Base-by-base conservation (phyloP, 37 sponge, comb jelly and placozoan species). In the Aplysina aerophoba region DNA sequence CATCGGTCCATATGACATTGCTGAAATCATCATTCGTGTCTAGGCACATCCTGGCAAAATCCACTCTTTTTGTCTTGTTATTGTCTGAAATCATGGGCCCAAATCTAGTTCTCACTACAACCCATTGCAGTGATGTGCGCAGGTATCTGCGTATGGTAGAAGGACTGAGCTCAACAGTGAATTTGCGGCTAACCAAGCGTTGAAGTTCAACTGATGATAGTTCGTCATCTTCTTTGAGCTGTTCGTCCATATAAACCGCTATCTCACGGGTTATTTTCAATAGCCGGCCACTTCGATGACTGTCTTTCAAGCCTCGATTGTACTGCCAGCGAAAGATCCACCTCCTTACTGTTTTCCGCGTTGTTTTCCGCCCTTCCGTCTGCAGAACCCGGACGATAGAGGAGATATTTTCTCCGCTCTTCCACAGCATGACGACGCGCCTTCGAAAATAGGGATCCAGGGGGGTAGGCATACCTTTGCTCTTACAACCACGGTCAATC, bases 1-100 rank as follows among this genome's bases (percentile, higher is more conserved):
- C 73, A 15, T 71, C 73, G 3, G 73, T 71, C 73, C 73, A 71
- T 3, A 71, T 71, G 36, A 71, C 73, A 12, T 71, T 33, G 4
- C 16, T 12, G 16, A 71, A 71, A 28, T 2, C 11, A 15, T 71
- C 73, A 2, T 33, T 27, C 3, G 36, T 35, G 20, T 27, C 20
- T 12, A 71, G 31, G 4, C 31, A 35, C 37, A 30, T 33, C 16
- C 5, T 2, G 6, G 73, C 73, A 71, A 71, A 71, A 28, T 25
- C 35, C 3, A 2, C 4, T 71, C 73, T 71, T 28, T 33, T 71
- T 2, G 21, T 12, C 28, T 71, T 71, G 37, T 71, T 71, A 8
- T 25, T 33, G 4, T 35, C 73, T 30, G 36, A 35, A 35, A 71
- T 71, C 73, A 71, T 71, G 73, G 73, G 73, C 4, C 73, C 73